phyloP scores from a whole-genome alignment of 2,888 invertebrate genomes.

The Nebria brevicollis region DNA sequence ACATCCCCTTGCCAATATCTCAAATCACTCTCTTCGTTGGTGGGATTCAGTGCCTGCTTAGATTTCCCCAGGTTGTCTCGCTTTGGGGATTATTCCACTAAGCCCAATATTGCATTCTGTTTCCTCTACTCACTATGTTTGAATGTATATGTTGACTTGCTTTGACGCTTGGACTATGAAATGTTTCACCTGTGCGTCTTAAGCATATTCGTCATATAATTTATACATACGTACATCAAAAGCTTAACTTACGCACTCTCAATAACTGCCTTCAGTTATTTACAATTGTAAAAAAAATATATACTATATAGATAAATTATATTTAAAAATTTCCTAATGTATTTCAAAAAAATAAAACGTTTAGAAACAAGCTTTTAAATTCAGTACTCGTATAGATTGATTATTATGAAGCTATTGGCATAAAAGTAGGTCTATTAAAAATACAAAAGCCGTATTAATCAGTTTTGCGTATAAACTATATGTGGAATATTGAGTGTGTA shows the following conservation, averaged over 20 bases:
- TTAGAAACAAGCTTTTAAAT: too few species aligned
- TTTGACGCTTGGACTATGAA: background rate
- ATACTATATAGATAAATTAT: too few species aligned
- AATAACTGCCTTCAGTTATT: too few species aligned
- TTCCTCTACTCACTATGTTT: slow-evolving; percentile 3
- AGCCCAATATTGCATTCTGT: slow-evolving; percentile 43
- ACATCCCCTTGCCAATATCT: slow-evolving; percentile 37
- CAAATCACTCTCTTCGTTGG: slow-evolving; percentile 30
- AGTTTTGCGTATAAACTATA: background rate
- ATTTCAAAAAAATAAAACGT: too few species aligned
- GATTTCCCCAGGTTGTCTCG: slow-evolving; percentile 36
- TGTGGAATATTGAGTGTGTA: background rate
- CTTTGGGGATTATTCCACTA: slow-evolving; percentile 35
- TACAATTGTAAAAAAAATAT: too few species aligned
- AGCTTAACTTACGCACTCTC: background rate
- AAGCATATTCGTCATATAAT: background rate
- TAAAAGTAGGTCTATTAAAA: background rate
- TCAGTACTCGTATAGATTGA: too few species aligned
- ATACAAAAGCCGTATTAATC: background rate
- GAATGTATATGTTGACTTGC: background rate
- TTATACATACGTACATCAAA: background rate
- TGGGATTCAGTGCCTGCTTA: slow-evolving; percentile 23
- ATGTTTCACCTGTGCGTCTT: background rate
- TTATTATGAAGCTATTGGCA: background rate
- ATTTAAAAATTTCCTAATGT: too few species aligned